A percentile compares a stretch with the other conserved stretches of the same genome.
phyloP scores from a whole-genome alignment of 2,113 vertebrate species.

The Rhinichthys klamathensis region DNA sequence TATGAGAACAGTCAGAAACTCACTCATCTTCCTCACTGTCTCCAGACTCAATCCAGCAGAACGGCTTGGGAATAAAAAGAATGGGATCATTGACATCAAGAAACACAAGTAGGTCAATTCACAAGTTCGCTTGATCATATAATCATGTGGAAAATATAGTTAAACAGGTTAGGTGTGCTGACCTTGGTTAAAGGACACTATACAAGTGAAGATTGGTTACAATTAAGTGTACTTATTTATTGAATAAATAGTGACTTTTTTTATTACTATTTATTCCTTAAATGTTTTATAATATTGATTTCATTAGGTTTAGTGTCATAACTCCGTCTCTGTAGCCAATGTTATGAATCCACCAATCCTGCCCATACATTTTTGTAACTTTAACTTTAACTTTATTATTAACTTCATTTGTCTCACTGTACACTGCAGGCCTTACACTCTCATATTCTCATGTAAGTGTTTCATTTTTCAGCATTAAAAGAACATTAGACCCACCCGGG shows the following conservation, averaged over 20 bases:
- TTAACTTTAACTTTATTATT: background rate
- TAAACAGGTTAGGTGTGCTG: too few relatives aligned
- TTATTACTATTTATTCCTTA: background rate
- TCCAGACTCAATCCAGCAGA: conserved; percentile 76
- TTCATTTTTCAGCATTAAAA: conserved; percentile 20
- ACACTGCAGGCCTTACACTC: background rate
- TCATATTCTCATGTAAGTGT: conserved; percentile 1
- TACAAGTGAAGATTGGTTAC: too few relatives aligned
- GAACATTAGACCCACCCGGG: background rate
- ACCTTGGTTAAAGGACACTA: too few relatives aligned
- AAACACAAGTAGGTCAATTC: conserved; percentile 72
- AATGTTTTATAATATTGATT: background rate
- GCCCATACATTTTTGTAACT: background rate
- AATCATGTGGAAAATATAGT: too few relatives aligned
- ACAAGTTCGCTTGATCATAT: too few relatives aligned
- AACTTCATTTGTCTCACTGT: background rate
- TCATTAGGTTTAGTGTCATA: background rate
- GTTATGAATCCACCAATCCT: background rate
- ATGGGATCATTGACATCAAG: conserved; percentile 73
- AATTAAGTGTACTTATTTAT: too few relatives aligned
- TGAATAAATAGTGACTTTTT: too few relatives aligned
- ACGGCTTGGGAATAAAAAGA: conserved; percentile 80
- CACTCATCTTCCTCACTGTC: conserved; percentile 26
- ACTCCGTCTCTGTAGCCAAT: background rate
- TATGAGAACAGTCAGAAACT: background rate